Conservation (phyloP, 2,797 vertebrate species). For the Microtus obscurus region DNA sequence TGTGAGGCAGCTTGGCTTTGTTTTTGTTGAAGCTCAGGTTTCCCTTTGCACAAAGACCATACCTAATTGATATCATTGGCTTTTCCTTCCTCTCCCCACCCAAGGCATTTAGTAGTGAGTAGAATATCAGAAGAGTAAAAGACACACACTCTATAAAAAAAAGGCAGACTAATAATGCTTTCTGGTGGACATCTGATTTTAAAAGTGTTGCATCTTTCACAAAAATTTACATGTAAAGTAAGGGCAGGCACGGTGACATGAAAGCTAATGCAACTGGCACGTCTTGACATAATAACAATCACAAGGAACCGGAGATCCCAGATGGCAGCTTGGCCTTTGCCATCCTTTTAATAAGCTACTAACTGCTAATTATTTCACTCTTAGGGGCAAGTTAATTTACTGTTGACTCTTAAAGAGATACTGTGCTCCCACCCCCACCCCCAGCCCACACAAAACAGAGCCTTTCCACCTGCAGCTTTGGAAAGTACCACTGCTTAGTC, state of each 20-base stretch:
- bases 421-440: slow-evolving; percentile 82
- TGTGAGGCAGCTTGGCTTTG: slow-evolving; percentile 63
- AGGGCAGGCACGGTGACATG: slow-evolving; percentile 87
- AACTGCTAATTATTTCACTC: slow-evolving; percentile 92
- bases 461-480: slow-evolving; percentile 80
- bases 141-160: slow-evolving; percentile 84
- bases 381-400: slow-evolving; percentile 92
- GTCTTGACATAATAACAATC: slow-evolving; percentile 91
- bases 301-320: slow-evolving; percentile 90
- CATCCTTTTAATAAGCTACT: slow-evolving; percentile 93
- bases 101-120: slow-evolving; percentile 82
- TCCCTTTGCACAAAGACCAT: slow-evolving; percentile 80
- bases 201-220: slow-evolving; percentile 88
- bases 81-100: slow-evolving; percentile 56
- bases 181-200: slow-evolving; percentile 86
- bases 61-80: slow-evolving; percentile 86
- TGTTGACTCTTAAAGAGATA: slow-evolving; percentile 91
- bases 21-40: slow-evolving; percentile 81
- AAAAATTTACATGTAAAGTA: slow-evolving; percentile 89
- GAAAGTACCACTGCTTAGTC: slow-evolving; percentile 33
- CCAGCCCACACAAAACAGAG: slow-evolving; percentile 41
- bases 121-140: slow-evolving; percentile 84
- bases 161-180: slow-evolving; percentile 86
- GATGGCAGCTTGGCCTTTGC: slow-evolving; percentile 92
- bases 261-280: slow-evolving; percentile 89